Evolutionary conservation across 2,113 vertebrate genomes (phyloP).

Genomic region (Nothobranchius kuhntae): DNA sequence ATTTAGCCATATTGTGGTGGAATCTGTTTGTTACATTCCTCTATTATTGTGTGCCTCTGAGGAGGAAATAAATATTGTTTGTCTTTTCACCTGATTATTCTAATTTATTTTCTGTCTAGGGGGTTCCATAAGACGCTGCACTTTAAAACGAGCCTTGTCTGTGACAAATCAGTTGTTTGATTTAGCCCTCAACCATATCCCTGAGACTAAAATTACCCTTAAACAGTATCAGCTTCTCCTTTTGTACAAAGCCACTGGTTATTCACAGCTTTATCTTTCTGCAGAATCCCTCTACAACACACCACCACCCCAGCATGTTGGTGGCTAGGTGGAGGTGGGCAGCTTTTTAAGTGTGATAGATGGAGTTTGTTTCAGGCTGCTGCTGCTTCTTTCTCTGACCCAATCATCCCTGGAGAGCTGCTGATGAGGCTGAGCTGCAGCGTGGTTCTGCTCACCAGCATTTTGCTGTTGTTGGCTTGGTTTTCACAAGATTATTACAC

Average conservation of each 20-base stretch:
- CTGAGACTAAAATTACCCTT: constrained; percentile 65
- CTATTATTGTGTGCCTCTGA: too few relatives aligned
- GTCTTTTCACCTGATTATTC: constrained; percentile 3
- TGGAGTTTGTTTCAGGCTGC: constrained; percentile 60
- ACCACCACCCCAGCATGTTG: constrained; percentile 51
- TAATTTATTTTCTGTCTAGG: not conserved
- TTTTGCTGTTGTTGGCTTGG: constrained; percentile 69
- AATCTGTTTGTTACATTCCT: not conserved
- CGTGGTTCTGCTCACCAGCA: constrained; percentile 57
- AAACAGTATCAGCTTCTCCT: constrained; percentile 50
- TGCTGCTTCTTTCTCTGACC: constrained; percentile 57
- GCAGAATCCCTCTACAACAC: constrained; percentile 56
- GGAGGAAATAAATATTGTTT: not conserved
- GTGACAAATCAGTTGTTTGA: constrained; percentile 62
- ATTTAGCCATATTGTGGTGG: too few relatives aligned
- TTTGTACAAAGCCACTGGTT: constrained; percentile 43
- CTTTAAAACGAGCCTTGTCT: constrained; percentile 41
- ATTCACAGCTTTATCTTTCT: constrained; percentile 47
- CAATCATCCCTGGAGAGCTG: constrained; percentile 51
- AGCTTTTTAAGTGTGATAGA: constrained; percentile 80
- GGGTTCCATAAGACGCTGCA: constrained; percentile 2
- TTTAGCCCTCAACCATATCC: constrained; percentile 41
- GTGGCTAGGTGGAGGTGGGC: constrained; percentile 48
- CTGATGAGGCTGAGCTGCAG: constrained; percentile 36
- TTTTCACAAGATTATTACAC: constrained; percentile 32